These are phyloP conservation scores for Acronicta leporina DNA, from an alignment of 2,888 invertebrate genomes.

Conservation along the genomic window DNA sequence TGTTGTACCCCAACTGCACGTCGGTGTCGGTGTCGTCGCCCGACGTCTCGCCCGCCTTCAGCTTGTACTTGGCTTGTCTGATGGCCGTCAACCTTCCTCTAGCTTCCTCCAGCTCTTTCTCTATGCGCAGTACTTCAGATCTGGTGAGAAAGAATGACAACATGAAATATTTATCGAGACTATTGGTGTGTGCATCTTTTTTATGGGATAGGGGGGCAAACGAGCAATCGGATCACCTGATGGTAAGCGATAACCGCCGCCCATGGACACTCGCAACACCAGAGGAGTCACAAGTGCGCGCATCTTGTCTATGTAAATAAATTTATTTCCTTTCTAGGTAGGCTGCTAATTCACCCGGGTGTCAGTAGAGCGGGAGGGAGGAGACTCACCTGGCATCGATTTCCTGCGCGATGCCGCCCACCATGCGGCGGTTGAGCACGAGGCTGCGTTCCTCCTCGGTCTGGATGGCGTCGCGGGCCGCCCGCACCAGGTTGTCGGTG, in stretches of 20 bases:
- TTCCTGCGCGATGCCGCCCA: conserved; percentile 99
- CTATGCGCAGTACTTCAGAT: conserved; percentile 97
- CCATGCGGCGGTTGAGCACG: conserved; percentile 97
- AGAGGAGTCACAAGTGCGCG: too few species aligned
- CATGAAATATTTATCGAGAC: not conserved
- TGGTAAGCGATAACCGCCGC: too few species aligned
- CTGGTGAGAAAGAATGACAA: conserved; percentile 64
- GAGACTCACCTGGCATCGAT: conserved; percentile 92
- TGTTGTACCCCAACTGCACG: conserved; percentile 67
- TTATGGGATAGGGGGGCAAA: too few species aligned
- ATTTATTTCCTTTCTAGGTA: too few species aligned
- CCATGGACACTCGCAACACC: too few species aligned
- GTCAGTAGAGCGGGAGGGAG: not conserved
- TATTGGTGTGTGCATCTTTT: too few species aligned
- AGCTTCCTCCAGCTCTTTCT: conserved; percentile 97
- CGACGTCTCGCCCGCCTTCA: conserved; percentile 90
- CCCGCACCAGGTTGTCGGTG: conserved; percentile 98
- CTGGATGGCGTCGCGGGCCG: conserved; percentile 97
- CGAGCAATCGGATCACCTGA: too few species aligned
- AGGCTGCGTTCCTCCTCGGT: conserved; percentile 97
- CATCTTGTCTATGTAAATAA: too few species aligned
- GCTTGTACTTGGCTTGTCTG: conserved; percentile 97
- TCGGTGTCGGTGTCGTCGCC: conserved; percentile 92
- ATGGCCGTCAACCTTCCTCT: conserved; percentile 96
- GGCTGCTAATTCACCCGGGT: too few species aligned